These are phyloP conservation scores for Cremastinae sp. DNA, from an alignment of 2,888 invertebrate species.

Conservation along the genomic window DNA sequence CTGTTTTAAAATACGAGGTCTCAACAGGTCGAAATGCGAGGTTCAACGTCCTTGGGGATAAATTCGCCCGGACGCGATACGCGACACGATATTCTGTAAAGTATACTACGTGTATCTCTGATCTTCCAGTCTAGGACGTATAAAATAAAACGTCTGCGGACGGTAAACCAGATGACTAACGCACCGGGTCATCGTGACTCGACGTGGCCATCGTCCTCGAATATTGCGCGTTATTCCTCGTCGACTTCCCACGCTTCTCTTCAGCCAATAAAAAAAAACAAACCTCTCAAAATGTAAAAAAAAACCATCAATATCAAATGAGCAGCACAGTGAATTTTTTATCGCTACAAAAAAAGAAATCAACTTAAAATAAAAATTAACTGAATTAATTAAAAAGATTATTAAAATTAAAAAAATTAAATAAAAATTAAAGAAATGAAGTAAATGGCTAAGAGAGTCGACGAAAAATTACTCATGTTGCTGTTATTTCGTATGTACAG, in stretches of 20 bases:
- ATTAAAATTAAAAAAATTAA: too few relatives aligned
- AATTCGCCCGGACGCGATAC: slow-evolving; percentile 65
- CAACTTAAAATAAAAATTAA: too few relatives aligned
- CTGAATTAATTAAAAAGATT: too few relatives aligned
- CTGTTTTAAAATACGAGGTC: slow-evolving; percentile 23
- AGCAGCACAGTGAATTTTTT: too few relatives aligned
- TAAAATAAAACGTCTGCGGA: slow-evolving; percentile 12
- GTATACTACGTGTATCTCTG: not conserved
- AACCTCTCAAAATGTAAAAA: too few relatives aligned
- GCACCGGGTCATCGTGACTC: slow-evolving; percentile 37
- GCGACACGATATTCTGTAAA: slow-evolving; percentile 14
- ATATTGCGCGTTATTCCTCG: slow-evolving; percentile 20
- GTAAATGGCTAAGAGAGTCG: too few relatives aligned
- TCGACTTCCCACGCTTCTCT: slow-evolving; percentile 19
- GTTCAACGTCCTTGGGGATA: slow-evolving; percentile 69
- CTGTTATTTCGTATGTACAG: too few relatives aligned
- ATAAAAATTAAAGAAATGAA: too few relatives aligned
- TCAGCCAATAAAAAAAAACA: too few relatives aligned
- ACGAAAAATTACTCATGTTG: too few relatives aligned
- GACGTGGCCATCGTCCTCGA: slow-evolving; percentile 15
- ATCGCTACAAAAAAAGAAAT: too few relatives aligned
- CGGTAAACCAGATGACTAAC: slow-evolving; percentile 46
- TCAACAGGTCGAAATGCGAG: slow-evolving; percentile 61
- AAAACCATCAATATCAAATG: too few relatives aligned
- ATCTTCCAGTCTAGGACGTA: slow-evolving; percentile 13